phyloP scores from a whole-genome alignment of 2,888 invertebrate genomes.

The Limenitis camilla region DNA sequence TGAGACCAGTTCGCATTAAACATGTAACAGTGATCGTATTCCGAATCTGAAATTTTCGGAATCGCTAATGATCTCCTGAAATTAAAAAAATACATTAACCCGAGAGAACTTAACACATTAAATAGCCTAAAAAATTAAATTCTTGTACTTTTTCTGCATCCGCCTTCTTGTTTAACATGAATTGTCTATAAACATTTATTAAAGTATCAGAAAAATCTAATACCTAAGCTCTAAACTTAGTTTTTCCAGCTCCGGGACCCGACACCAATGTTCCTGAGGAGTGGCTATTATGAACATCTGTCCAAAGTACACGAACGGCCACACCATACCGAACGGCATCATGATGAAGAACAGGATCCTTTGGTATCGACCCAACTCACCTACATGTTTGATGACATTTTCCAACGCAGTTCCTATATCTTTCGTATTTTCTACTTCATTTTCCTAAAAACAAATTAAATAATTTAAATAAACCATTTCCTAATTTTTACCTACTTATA shows the following conservation, averaged over 20 bases:
- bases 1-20: constrained; percentile 44
- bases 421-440: neutral
- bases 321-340: constrained; percentile 37
- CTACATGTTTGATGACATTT: constrained; percentile 30
- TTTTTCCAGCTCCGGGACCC: constrained; percentile 40
- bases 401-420: constrained; percentile 26
- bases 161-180: too few relatives aligned
- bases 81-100: neutral
- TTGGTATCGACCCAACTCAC: constrained; percentile 38
- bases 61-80: constrained; percentile 42
- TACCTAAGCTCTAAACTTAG: constrained; percentile 37
- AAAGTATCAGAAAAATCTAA: too few relatives aligned
- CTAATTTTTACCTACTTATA: too few relatives aligned
- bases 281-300: constrained; percentile 48
- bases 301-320: constrained; percentile 39
- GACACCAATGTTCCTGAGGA: constrained; percentile 46
- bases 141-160: too few relatives aligned
- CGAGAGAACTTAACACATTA: too few relatives aligned
- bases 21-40: constrained; percentile 39
- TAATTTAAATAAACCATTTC: too few relatives aligned
- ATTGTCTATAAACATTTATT: too few relatives aligned
- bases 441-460: neutral
- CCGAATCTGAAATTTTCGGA: constrained; percentile 31
- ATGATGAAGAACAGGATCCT: constrained; percentile 35
- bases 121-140: too few relatives aligned